phyloP scores from a whole-genome alignment of 2,888 invertebrate species.

The Prosopocoilus inquinatus region DNA sequence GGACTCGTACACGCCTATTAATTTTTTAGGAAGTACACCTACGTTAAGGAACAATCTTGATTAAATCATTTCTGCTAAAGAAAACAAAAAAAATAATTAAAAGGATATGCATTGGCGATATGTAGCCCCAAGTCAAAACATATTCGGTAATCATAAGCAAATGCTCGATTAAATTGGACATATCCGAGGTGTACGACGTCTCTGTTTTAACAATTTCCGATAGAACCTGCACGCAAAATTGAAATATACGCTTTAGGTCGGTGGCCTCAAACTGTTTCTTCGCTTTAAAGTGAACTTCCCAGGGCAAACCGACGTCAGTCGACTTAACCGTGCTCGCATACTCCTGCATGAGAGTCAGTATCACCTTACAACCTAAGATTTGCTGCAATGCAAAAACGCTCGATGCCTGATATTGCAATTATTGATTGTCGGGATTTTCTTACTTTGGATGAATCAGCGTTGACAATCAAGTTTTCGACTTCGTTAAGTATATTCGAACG shows the following conservation, averaged over 20 bases:
- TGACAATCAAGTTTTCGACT: slow-evolving; percentile 73
- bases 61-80: neutral
- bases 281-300: slow-evolving; percentile 82
- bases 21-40: slow-evolving; percentile 60
- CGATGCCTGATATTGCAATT: neutral
- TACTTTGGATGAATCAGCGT: slow-evolving; percentile 64
- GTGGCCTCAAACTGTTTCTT: slow-evolving; percentile 81
- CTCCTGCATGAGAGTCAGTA: slow-evolving; percentile 83
- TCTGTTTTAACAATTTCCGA: slow-evolving; percentile 58
- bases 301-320: slow-evolving; percentile 82
- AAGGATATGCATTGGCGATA: slow-evolving; percentile 56
- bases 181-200: slow-evolving; percentile 51
- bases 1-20: slow-evolving; percentile 70
- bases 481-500: slow-evolving; percentile 68
- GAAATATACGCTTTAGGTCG: slow-evolving; percentile 78
- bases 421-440: no score
- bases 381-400: slow-evolving; percentile 54
- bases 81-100: slow-evolving; percentile 13
- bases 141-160: slow-evolving; percentile 76
- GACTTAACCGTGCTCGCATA: slow-evolving; percentile 83
- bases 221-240: slow-evolving; percentile 65
- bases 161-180: slow-evolving; percentile 63
- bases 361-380: slow-evolving; percentile 79
- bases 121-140: slow-evolving; percentile 80
- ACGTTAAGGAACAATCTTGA: slow-evolving; percentile 9